Evolutionary conservation across 1,140 invertebrate species (phyloP).

Genomic region (Gyrodactylus bullatarudis): DNA sequence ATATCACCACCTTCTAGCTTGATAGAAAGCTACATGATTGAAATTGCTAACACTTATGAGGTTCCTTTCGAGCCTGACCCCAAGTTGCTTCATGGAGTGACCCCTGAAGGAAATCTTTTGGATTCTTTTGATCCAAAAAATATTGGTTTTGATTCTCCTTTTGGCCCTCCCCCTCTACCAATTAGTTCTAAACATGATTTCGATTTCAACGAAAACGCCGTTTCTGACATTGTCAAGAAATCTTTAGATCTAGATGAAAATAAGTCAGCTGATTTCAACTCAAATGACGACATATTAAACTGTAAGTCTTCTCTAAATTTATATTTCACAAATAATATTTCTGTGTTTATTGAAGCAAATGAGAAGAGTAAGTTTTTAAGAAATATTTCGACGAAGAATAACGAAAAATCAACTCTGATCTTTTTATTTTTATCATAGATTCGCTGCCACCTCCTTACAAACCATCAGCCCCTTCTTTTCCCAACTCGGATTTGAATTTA

Average conservation of each 20-base stretch:
- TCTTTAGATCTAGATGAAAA: too few relatives aligned
- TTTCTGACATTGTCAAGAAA: neutral
- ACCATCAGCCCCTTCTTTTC: neutral
- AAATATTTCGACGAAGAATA: too few relatives aligned
- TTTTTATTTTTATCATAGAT: too few relatives aligned
- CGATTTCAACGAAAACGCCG: neutral
- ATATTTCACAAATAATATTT: too few relatives aligned
- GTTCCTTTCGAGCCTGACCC: neutral
- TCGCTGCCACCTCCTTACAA: neutral
- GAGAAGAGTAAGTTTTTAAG: too few relatives aligned
- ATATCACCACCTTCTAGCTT: constrained; percentile 75
- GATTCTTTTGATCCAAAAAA: neutral
- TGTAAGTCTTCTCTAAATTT: too few relatives aligned
- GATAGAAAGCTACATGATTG: constrained; percentile 34
- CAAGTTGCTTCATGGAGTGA: neutral
- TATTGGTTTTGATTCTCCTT: neutral
- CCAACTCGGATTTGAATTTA: neutral
- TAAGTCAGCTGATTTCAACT: too few relatives aligned
- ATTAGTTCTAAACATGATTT: too few relatives aligned
- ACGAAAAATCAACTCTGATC: too few relatives aligned
- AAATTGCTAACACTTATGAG: neutral
- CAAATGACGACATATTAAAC: too few relatives aligned
- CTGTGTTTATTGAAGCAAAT: too few relatives aligned
- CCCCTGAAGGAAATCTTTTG: neutral
- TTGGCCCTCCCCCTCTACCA: neutral